Evolutionary conservation across 1,140 invertebrate species (phyloP), one percentile per base, ranked within the genome.

Genomic region (Brachionus rubens): DNA sequence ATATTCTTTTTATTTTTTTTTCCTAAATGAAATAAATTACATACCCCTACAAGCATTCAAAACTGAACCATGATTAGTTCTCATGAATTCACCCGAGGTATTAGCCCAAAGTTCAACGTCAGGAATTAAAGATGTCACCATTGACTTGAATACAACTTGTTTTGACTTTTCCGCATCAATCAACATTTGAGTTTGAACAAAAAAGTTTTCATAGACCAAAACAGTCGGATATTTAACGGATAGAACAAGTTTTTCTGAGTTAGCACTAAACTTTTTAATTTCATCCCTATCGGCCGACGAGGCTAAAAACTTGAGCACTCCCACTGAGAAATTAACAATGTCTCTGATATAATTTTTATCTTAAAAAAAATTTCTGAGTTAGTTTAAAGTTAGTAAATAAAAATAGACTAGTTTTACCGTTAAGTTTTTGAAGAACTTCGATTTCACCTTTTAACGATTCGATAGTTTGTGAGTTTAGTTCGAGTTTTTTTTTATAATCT

Each of bases 51-150:
- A 7, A 41, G 56, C 56, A 62, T 62, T 62, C 14, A 62, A 9
- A 40, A 62, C 7, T 41, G 40, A 30, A 21, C 36, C 41, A 19
- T 62, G 41, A 24, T 62, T 62, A 19, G 30, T 41, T 16, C 30
- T 4, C 33, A 62, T 62, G 41, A 41, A 62, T 4, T 19, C n/a
- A 41, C 56, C 24, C 19, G 40, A 41, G n/a, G 40, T 62, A 19
- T 62, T 41, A 0, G 14, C 56, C 56, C 52, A 56, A 62, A 41
- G 40, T 1, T 41, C 1, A 1, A 40, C 16, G 7, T 62, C 56
- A 21, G 56, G 56, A 21, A 62, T 41, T 41, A 62, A 62, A 21
- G 56, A 19, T 9, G 56, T 62, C 36, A 62, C n/a, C 33, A 62
- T 62, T 41, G 56, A 62, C 21, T 62, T 62, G 28, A 62, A 62